These are phyloP conservation scores for Asbolus verrucosus DNA, from an alignment of 1,140 invertebrate genomes.

Conservation along the genomic window DNA sequence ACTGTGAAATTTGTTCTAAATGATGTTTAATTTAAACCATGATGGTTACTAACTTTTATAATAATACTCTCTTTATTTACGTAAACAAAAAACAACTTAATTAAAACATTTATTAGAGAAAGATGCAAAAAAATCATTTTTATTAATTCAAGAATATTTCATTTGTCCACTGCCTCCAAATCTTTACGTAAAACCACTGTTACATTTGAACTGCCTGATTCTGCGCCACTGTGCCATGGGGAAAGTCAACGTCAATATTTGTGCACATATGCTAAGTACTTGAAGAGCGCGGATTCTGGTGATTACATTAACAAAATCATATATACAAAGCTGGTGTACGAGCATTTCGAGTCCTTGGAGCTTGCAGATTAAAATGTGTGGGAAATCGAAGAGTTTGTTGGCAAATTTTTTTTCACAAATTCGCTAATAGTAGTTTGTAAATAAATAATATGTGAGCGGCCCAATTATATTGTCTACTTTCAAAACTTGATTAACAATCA, in stretches of 20 bases:
- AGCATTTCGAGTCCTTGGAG: constrained; percentile 20
- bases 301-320: constrained; percentile 28
- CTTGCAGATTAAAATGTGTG: constrained; percentile 9
- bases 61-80: no score
- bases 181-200: neutral
- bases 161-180: no score
- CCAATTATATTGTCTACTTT: neutral
- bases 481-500: no score
- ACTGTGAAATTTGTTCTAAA: no score
- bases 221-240: constrained; percentile 5
- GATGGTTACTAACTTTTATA: no score
- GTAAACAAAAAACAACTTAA: no score
- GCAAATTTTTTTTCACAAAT: neutral
- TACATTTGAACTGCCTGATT: neutral
- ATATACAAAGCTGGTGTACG: constrained; percentile 14
- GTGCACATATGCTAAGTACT: constrained; percentile 23
- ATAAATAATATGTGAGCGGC: neutral
- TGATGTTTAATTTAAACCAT: no score
- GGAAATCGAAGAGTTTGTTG: constrained; percentile 9
- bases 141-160: no score
- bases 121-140: neutral
- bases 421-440: neutral
- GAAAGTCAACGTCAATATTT: constrained; percentile 30
- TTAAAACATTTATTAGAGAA: neutral
- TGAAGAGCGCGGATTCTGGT: constrained; percentile 4